These are phyloP conservation scores for Aleiodes testaceus DNA, from an alignment of 2,888 invertebrate genomes.

Conservation along the genomic window DNA sequence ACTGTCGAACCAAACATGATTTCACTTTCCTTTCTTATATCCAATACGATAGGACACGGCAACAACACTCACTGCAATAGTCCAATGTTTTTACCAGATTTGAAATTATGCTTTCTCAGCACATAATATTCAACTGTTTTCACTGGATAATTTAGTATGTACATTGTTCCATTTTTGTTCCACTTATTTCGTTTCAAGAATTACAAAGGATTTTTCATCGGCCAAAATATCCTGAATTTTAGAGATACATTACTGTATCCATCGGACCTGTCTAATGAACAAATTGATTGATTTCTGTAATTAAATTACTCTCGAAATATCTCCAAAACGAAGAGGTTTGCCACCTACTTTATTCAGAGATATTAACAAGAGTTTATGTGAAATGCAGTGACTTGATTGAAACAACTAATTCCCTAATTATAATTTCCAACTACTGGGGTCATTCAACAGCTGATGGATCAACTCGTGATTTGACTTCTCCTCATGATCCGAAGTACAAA, in stretches of 20 bases:
- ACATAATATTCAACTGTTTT: conserved; percentile 17
- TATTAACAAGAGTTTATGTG: no score
- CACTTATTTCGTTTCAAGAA: conserved; percentile 50
- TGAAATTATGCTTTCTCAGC: conserved; percentile 11
- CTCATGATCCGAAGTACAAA: no score
- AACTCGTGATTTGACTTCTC: no score
- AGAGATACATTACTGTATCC: conserved; percentile 60
- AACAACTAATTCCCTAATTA: no score
- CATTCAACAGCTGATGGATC: no score
- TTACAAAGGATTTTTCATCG: conserved; percentile 19
- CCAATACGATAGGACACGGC: conserved; percentile 6
- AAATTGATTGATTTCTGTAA: background rate
- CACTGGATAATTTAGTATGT: background rate
- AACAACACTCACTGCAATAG: conserved; percentile 21
- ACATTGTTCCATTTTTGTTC: conserved; percentile 13
- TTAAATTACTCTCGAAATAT: no score
- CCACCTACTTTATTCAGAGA: no score
- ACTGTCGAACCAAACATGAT: conserved; percentile 64
- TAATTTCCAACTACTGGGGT: no score
- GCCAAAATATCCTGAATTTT: conserved; percentile 45
- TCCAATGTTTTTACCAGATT: conserved; percentile 19
- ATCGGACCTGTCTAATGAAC: conserved; percentile 55
- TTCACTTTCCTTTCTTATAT: conserved; percentile 39
- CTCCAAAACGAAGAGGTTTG: no score
- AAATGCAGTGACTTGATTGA: no score